These are phyloP conservation scores for Gadus chalcogrammus DNA, from an alignment of 2,113 vertebrate species.

Conservation along the genomic window DNA sequence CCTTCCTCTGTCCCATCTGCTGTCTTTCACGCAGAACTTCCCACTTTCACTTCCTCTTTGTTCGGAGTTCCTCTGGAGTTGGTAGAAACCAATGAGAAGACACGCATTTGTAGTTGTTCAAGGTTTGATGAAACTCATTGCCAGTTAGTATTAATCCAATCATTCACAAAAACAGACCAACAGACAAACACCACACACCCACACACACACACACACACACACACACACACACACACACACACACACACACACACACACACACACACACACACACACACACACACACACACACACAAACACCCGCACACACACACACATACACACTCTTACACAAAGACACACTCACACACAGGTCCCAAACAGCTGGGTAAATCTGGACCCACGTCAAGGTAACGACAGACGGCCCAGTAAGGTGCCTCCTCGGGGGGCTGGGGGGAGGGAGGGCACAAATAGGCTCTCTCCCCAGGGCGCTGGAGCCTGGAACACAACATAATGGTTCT, in stretches of 20 bases:
- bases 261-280: constrained; percentile 21
- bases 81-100: no score
- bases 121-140: no score
- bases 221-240: constrained; percentile 3
- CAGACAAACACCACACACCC: constrained; percentile 25
- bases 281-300: constrained; percentile 15
- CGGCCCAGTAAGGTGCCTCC: constrained; percentile 38
- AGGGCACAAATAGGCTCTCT: constrained; percentile 14
- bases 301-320: constrained; percentile 9
- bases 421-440: constrained; percentile 27
- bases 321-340: neutral
- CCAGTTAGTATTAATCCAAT: no score
- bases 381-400: constrained; percentile 33
- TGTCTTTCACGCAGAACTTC: constrained; percentile 13
- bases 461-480: constrained; percentile 4
- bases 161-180: constrained; percentile 26
- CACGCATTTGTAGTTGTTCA: no score
- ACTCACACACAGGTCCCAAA: constrained; percentile 35
- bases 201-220: neutral
- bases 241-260: neutral
- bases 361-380: constrained; percentile 59
- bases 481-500: constrained; percentile 1
- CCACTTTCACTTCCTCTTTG: constrained; percentile 9
- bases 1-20: constrained; percentile 4
- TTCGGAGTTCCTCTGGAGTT: neutral